Conservation (phyloP, 2,113 vertebrate species). For the Alethe diademata region DNA sequence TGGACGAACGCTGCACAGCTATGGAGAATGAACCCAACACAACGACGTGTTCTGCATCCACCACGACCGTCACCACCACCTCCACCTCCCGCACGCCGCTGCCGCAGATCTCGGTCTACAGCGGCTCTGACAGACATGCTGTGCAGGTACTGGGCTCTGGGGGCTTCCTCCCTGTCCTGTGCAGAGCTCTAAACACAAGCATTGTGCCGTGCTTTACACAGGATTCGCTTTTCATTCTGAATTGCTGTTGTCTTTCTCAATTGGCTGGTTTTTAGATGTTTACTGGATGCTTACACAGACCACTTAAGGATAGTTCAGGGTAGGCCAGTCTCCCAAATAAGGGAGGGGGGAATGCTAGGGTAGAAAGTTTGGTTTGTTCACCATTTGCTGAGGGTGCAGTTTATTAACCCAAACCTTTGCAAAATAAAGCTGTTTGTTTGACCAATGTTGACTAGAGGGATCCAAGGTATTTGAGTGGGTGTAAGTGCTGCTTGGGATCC, state of each 20-base stretch:
- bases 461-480: background rate
- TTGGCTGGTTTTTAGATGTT: background rate
- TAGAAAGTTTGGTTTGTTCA: background rate
- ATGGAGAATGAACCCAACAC: slow-evolving; percentile 81
- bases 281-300: background rate
- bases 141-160: slow-evolving; percentile 81
- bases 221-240: background rate
- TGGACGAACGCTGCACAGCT: slow-evolving; percentile 45
- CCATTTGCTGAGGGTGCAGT: background rate
- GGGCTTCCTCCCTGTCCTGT: background rate
- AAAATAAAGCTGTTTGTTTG: background rate
- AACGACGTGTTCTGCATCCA: slow-evolving; percentile 77
- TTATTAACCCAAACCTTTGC: background rate
- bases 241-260: background rate
- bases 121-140: slow-evolving; percentile 85
- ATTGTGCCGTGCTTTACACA: background rate
- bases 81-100: slow-evolving; percentile 76
- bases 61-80: slow-evolving; percentile 67
- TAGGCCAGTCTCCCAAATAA: background rate
- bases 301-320: background rate
- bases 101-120: slow-evolving; percentile 83
- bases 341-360: background rate
- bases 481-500: background rate
- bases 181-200: background rate
- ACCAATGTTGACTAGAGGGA: background rate